Percentiles rank a stretch among this genome's conserved stretches.
Evolutionary conservation across 2,113 vertebrate species (phyloP).

Genomic region (Ploceus nigricollis): DNA sequence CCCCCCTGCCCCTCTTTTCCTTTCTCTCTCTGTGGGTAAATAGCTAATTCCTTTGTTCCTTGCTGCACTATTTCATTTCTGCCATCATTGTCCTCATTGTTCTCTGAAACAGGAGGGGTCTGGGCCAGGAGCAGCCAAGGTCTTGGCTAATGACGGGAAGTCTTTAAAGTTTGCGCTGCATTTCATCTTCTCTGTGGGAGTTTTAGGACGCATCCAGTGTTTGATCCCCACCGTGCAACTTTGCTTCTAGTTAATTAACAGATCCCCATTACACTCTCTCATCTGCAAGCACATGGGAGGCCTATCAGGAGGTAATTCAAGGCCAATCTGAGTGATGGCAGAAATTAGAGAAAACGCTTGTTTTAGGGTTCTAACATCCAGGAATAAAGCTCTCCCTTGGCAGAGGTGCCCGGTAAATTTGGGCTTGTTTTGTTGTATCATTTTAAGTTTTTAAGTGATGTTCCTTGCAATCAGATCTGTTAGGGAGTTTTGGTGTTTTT

Average conservation of each 20-base stretch:
- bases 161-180: slow-evolving; percentile 97
- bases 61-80: slow-evolving; percentile 80
- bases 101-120: slow-evolving; percentile 84
- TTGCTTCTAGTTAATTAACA: slow-evolving; percentile 94
- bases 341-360: slow-evolving; percentile 80
- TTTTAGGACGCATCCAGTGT: slow-evolving; percentile 89
- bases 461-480: neutral
- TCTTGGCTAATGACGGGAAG: slow-evolving; percentile 99
- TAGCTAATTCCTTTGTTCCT: slow-evolving; percentile 83
- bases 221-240: slow-evolving; percentile 92
- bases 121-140: slow-evolving; percentile 88
- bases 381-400: slow-evolving; percentile 69
- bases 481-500: neutral
- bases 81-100: slow-evolving; percentile 88
- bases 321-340: slow-evolving; percentile 81
- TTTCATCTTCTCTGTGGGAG: slow-evolving; percentile 96
- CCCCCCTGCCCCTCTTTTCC: slow-evolving; percentile 25
- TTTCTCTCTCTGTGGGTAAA: slow-evolving; percentile 78
- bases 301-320: slow-evolving; percentile 84
- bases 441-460: neutral
- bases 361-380: slow-evolving; percentile 75
- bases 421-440: neutral
- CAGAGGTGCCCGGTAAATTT: slow-evolving; percentile 59
- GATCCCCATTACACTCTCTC: slow-evolving; percentile 88
- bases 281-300: slow-evolving; percentile 82